These are phyloP conservation scores for Cotesia chilonis DNA, from an alignment of 1,140 invertebrate species.

Conservation along the genomic window DNA sequence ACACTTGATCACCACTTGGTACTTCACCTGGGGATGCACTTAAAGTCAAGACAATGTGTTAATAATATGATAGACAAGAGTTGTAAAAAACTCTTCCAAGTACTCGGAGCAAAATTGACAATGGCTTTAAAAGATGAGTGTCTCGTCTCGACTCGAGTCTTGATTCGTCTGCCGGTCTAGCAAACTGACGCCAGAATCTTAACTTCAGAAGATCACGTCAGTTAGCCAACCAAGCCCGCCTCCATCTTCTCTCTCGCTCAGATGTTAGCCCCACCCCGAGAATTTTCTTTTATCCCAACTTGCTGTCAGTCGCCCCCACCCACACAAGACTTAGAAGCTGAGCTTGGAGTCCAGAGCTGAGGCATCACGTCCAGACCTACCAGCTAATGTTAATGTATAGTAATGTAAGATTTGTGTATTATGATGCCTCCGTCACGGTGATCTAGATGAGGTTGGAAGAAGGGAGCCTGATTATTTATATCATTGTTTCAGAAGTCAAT, in stretches of 20 bases:
- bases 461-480: conserved; percentile 22
- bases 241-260: conserved; percentile 21
- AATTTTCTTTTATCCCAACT: conserved; percentile 40
- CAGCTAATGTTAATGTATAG: conserved; percentile 1
- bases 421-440: too few relatives aligned
- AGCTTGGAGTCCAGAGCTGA: not conserved
- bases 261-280: conserved; percentile 38
- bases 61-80: not conserved
- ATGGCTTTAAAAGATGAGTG: conserved; percentile 7
- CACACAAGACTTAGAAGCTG: conserved; percentile 18
- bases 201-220: conserved; percentile 26
- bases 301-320: conserved; percentile 39
- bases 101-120: conserved; percentile 1
- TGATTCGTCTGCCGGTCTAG: conserved; percentile 31
- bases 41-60: too few relatives aligned
- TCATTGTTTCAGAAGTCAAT: not conserved
- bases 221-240: conserved; percentile 27
- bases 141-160: conserved; percentile 19
- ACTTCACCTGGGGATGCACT: too few relatives aligned
- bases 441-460: not conserved
- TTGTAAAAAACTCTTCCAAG: not conserved
- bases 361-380: conserved; percentile 12
- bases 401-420: not conserved
- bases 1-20: not conserved
- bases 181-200: conserved; percentile 1